Evolutionary conservation across 1,140 invertebrate genomes (phyloP), one percentile per base, ranked within the genome.

Genomic region (Mactra quadrangularis): DNA sequence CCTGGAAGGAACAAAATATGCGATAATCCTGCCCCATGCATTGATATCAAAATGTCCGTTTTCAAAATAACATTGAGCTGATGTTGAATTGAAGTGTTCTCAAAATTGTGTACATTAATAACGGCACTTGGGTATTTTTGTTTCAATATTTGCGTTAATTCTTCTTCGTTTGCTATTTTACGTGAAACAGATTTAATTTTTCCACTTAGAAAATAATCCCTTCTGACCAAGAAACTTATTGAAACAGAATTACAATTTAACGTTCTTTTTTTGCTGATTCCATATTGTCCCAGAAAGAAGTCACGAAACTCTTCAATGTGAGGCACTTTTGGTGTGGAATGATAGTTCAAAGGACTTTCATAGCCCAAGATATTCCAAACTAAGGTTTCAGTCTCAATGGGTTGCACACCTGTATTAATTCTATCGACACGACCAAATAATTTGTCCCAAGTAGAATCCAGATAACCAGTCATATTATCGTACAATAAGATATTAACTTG

Each of bases 1-100:
- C 97, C 96, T 0, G 98, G 98, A 85, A 99, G 93, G 93, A 99
- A 99, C 64, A 99, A 93, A 29, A 98, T 92, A 94, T 99, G 98
- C 0, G 98, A 98, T 19, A 99, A 91, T 0, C 98, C 98, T 78
- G 98, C 97, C 25, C 98, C 98, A 93, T 99, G 98, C 93, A 99
- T 98, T 29, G 98, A 98, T 89, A 99, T 96, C 71, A 99, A 96
- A 82, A 99, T 95, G 93, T 99, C 98, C 0, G 97, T 95, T 87
- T 98, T 97, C 45, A 85, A 50, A 19, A 92, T 86, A 0, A 85
- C 27, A 17, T 88, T 33, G 45, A 92, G 81, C 78, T 92, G 91
- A 38, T 88, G 31, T 25, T 82, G 52, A 82, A 92, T 87, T n/a
- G 71, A 38, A 57, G 89, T 64, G 3, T 62, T n/a, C 47, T 92